phyloP scores from a whole-genome alignment of 2,113 vertebrate genomes.

The Onychostruthus taczanowskii region DNA sequence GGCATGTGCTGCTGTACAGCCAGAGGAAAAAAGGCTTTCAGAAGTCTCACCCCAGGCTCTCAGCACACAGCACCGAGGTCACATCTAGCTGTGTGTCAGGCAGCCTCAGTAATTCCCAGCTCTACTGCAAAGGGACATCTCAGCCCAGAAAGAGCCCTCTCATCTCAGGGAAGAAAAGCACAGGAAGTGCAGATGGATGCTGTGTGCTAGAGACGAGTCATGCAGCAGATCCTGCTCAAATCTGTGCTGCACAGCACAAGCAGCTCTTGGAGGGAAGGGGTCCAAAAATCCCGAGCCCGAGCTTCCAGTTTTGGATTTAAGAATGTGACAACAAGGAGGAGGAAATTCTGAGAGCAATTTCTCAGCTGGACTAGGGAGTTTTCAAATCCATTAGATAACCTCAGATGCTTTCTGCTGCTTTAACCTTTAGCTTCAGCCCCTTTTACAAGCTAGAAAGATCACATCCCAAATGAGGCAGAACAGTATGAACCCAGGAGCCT shows the following conservation, averaged over 20 bases:
- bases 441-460: background rate
- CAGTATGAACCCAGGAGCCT: background rate
- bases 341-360: background rate
- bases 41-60: constrained; percentile 1
- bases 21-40: background rate
- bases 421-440: background rate
- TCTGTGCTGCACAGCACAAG: background rate
- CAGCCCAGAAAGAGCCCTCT: background rate
- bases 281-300: background rate
- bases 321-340: background rate
- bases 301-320: background rate
- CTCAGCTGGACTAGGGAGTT: background rate
- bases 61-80: background rate
- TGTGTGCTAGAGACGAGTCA: background rate
- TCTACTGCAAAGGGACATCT: background rate
- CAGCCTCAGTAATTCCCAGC: constrained; percentile 47
- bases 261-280: background rate
- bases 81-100: constrained; percentile 35
- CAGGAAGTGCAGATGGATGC: background rate
- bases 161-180: constrained; percentile 2
- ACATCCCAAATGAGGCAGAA: background rate
- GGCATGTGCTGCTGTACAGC: background rate
- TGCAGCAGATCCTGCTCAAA: background rate
- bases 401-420: background rate
- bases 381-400: background rate